phyloP scores from a whole-genome alignment of 2,113 vertebrate species.

The Progne subis region DNA sequence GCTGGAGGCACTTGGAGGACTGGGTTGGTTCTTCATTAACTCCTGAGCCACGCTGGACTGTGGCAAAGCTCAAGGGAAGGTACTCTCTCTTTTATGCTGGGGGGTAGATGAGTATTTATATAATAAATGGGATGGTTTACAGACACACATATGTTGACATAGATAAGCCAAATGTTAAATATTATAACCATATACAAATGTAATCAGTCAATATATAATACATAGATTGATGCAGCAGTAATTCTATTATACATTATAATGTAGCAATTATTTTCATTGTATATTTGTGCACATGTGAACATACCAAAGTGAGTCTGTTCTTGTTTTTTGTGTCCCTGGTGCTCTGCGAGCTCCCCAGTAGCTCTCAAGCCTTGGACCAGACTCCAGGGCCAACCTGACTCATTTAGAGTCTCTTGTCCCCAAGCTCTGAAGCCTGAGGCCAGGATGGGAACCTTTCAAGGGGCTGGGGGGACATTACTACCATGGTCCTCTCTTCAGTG shows the following conservation, averaged over 20 bases:
- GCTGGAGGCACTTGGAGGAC: neutral
- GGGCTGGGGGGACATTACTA: neutral
- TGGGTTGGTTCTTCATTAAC: neutral
- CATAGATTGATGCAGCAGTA: neutral
- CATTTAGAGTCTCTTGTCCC: neutral
- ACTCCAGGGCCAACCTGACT: neutral
- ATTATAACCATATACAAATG: neutral
- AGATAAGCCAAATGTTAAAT: neutral
- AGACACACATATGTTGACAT: neutral
- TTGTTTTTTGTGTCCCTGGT: neutral
- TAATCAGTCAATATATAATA: neutral
- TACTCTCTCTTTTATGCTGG: neutral
- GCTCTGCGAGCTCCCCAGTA: neutral
- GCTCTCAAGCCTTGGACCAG: neutral
- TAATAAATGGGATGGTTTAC: neutral
- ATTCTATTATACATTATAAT: neutral
- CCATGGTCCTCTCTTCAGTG: accelerated
- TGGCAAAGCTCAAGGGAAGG: neutral
- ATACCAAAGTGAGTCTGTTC: neutral
- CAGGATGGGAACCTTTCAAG: neutral
- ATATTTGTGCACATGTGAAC: neutral
- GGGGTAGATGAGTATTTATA: neutral
- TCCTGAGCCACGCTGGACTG: neutral
- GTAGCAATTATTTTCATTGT: neutral
- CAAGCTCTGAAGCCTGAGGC: neutral